phyloP scores from a whole-genome alignment of 2,888 invertebrate species.

The Apeira syringaria region DNA sequence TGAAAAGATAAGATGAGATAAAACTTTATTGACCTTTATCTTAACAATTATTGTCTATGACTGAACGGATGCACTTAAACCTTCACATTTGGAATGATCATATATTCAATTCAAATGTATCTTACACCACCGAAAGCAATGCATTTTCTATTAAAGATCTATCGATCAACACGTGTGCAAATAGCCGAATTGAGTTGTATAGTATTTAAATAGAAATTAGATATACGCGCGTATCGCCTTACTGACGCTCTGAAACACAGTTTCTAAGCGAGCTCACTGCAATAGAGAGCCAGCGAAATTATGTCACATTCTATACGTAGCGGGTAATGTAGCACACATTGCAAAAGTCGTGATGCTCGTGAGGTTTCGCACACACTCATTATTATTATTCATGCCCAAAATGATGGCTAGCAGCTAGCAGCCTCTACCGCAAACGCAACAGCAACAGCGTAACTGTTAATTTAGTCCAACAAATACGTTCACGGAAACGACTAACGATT shows the following conservation, averaged over 20 bases:
- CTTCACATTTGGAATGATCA: too few relatives aligned
- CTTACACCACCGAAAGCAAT: too few relatives aligned
- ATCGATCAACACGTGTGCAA: too few relatives aligned
- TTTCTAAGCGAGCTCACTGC: conserved; percentile 43
- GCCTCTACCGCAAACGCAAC: too few relatives aligned
- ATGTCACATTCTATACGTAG: conserved; percentile 60
- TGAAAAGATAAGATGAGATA: too few relatives aligned
- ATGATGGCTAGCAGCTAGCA: conserved; percentile 14
- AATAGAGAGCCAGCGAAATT: conserved; percentile 50
- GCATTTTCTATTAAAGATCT: too few relatives aligned
- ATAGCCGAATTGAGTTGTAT: too few relatives aligned
- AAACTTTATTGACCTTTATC: too few relatives aligned
- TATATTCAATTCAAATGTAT: too few relatives aligned
- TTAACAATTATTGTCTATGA: too few relatives aligned
- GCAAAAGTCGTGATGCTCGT: conserved; percentile 52
- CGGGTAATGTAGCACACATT: conserved; percentile 57
- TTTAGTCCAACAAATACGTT: conserved; percentile 14
- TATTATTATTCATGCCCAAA: conserved; percentile 39
- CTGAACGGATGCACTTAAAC: too few relatives aligned
- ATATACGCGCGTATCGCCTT: conserved; percentile 26
- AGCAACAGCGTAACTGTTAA: conserved; percentile 9
- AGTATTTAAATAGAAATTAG: too few relatives aligned
- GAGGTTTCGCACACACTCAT: conserved; percentile 41
- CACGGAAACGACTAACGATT: background rate
- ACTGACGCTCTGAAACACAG: conserved; percentile 35